Conservation (phyloP, 2,888 invertebrate species). For the Drosophila borealis region DNA sequence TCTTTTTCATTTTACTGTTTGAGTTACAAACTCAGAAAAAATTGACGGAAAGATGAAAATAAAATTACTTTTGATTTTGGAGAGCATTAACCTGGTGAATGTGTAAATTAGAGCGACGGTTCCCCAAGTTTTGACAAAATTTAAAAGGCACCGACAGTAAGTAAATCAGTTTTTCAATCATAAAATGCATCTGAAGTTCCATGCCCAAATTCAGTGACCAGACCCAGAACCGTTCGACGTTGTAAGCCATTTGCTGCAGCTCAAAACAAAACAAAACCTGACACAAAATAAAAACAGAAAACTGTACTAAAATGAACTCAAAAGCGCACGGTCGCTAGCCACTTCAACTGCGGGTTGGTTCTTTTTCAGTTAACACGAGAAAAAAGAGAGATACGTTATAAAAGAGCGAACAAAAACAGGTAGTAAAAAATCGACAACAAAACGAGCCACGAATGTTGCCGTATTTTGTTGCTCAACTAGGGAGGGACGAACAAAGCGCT, state of each 20-base stretch:
- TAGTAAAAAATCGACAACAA: slow-evolving; percentile 69
- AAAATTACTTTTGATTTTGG: too few relatives aligned
- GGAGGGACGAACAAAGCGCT: slow-evolving; percentile 47
- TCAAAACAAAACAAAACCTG: slow-evolving; percentile 29
- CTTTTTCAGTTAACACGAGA: slow-evolving; percentile 55
- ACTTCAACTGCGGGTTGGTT: slow-evolving; percentile 35
- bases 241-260: slow-evolving; percentile 20
- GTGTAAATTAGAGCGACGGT: too few relatives aligned
- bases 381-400: slow-evolving; percentile 63
- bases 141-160: not conserved
- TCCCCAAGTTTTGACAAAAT: not conserved
- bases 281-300: slow-evolving; percentile 45
- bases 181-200: slow-evolving; percentile 5
- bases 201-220: slow-evolving; percentile 5
- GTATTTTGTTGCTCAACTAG: slow-evolving; percentile 35
- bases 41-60: too few relatives aligned
- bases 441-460: slow-evolving; percentile 30
- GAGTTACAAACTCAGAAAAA: too few relatives aligned
- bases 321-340: slow-evolving; percentile 53
- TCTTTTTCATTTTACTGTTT: not conserved
- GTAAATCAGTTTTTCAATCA: not conserved
- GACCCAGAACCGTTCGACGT: slow-evolving; percentile 2
- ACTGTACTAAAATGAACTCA: slow-evolving; percentile 66
- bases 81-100: too few relatives aligned
- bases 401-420: slow-evolving; percentile 73